Evolutionary conservation across 2,888 invertebrate genomes (phyloP).

Genomic region (Cordylochernes scorpioides): DNA sequence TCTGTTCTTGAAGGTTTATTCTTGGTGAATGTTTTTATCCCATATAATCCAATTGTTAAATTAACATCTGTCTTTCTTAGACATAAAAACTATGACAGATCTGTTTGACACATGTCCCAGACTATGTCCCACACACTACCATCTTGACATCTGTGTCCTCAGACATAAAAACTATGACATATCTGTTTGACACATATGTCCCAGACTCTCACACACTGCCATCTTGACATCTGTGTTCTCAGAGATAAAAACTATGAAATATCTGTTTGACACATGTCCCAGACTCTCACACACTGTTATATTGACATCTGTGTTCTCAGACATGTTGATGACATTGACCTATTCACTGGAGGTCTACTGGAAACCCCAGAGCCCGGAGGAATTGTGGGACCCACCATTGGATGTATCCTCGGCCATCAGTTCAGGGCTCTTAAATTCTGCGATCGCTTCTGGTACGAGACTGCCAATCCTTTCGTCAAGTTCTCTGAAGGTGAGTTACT

Average conservation of each 20-base stretch:
- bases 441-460: conserved; percentile 86
- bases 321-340: conserved; percentile 2
- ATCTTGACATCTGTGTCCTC: conserved; percentile 3
- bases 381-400: conserved; percentile 58
- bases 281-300: conserved; percentile 43
- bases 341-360: conserved; percentile 27
- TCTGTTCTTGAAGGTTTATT: no score
- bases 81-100: no score
- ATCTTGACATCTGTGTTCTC: conserved; percentile 3
- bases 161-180: conserved; percentile 66
- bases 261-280: conserved; percentile 78
- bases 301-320: not conserved
- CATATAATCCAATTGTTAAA: not conserved
- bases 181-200: conserved; percentile 85
- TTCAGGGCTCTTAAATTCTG: conserved; percentile 53
- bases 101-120: no score
- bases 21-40: not conserved
- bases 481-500: conserved; percentile 36
- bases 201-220: conserved; percentile 40
- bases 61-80: not conserved
- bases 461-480: conserved; percentile 65
- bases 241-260: conserved; percentile 66
- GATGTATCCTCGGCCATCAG: conserved; percentile 56
- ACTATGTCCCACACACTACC: no score
- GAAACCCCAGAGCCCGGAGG: conserved; percentile 49